Conservation (phyloP, 1,140 invertebrate genomes). For the Plectus sambesii region DNA sequence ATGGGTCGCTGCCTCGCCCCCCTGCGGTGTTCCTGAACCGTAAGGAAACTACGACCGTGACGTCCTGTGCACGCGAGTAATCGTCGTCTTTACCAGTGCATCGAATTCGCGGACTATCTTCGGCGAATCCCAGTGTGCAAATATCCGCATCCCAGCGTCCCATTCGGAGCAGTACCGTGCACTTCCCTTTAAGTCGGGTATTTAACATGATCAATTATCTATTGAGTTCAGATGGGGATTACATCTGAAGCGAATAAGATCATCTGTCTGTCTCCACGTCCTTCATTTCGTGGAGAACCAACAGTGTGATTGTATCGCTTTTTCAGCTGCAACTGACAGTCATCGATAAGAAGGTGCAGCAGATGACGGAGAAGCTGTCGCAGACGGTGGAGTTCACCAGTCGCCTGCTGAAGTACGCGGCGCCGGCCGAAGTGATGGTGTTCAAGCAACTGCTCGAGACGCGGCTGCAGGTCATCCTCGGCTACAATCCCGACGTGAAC, state of each 20-base stretch:
- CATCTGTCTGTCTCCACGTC: neutral
- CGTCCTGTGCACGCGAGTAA: too few relatives aligned
- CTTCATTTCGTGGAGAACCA: neutral
- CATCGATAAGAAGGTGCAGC: conserved; percentile 78
- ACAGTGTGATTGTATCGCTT: neutral
- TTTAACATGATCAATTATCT: too few relatives aligned
- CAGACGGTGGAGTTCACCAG: conserved; percentile 87
- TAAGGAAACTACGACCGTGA: too few relatives aligned
- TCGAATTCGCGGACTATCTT: too few relatives aligned
- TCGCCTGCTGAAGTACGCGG: conserved; percentile 73
- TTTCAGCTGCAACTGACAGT: conserved; percentile 58
- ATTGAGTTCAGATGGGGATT: too few relatives aligned
- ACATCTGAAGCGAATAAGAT: neutral
- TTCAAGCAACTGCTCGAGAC: conserved; percentile 84
- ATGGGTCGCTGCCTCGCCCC: too few relatives aligned
- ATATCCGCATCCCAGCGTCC: too few relatives aligned
- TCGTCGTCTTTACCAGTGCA: too few relatives aligned
- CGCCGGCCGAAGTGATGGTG: conserved; percentile 74
- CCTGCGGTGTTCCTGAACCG: too few relatives aligned
- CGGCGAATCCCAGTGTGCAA: too few relatives aligned
- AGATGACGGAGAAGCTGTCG: conserved; percentile 80
- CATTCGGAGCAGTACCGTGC: too few relatives aligned
- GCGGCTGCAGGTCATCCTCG: conserved; percentile 71
- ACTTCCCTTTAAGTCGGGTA: too few relatives aligned
- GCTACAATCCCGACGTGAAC: conserved; percentile 68